Evolutionary conservation across 2,888 invertebrate species (phyloP).

Genomic region (Cryptocephalus moraei): DNA sequence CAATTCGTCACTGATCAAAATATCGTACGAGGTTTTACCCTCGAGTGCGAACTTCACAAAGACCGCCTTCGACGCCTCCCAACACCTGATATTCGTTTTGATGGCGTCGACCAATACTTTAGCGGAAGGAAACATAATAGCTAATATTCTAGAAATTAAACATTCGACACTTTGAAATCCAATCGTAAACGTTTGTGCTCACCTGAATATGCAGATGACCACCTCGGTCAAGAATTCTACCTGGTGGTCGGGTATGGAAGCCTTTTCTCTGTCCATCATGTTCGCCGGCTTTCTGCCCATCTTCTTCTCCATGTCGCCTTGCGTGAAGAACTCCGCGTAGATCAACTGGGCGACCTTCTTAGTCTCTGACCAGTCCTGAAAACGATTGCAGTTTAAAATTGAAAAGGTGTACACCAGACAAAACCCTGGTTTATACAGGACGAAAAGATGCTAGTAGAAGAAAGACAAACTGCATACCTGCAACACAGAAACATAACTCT

Average conservation of each 20-base stretch:
- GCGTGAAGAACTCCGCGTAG: conserved; percentile 77
- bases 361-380: conserved; percentile 43
- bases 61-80: conserved; percentile 44
- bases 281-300: conserved; percentile 60
- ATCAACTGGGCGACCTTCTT: conserved; percentile 38
- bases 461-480: no score
- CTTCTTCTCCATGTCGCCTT: conserved; percentile 75
- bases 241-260: conserved; percentile 72
- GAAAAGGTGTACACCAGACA: not conserved
- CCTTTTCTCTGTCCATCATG: conserved; percentile 76
- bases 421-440: no score
- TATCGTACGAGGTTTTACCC: conserved; percentile 25
- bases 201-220: conserved; percentile 45
- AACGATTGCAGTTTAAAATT: conserved; percentile 4
- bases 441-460: no score
- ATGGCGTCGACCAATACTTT: conserved; percentile 40
- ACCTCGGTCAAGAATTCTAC: conserved; percentile 54
- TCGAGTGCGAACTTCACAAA: conserved; percentile 27
- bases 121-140: conserved; percentile 44
- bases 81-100: conserved; percentile 46
- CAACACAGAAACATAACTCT: no score
- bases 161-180: not conserved
- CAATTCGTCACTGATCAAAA: conserved; percentile 25
- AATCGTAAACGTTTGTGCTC: conserved; percentile 1
- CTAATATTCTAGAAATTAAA: conserved; percentile 40